Evolutionary conservation across 2,888 invertebrate genomes (phyloP).

Genomic region (Eristalis pertinax): DNA sequence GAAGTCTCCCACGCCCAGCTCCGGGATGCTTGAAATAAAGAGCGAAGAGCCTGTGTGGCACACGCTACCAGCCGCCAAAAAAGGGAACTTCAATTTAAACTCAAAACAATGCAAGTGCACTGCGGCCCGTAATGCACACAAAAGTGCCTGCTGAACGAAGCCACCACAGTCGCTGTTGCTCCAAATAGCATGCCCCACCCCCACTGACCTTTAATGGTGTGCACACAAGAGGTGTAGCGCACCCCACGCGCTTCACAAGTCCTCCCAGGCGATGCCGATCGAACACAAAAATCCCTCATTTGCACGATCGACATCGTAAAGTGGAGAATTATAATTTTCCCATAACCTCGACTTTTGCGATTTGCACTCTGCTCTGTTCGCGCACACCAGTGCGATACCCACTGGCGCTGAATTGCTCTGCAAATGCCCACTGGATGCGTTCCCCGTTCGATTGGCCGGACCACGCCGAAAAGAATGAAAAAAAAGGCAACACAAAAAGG

Average conservation of each 20-base stretch:
- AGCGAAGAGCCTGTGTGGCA: too few species aligned
- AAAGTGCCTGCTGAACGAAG: neutral
- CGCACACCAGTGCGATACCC: slow-evolving; percentile 4
- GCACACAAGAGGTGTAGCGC: neutral
- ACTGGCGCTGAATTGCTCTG: slow-evolving; percentile 1
- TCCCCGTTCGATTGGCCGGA: neutral
- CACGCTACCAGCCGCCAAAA: neutral
- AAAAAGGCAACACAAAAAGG: slow-evolving; percentile 21
- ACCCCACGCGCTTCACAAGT: neutral
- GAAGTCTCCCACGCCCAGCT: too few species aligned
- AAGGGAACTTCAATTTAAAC: neutral
- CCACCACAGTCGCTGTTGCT: neutral
- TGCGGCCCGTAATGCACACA: neutral
- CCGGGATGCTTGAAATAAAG: too few species aligned
- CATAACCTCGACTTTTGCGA: slow-evolving; percentile 50
- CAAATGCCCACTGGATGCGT: slow-evolving; percentile 26
- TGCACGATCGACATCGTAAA: slow-evolving; percentile 36
- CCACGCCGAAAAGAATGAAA: neutral
- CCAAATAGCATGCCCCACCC: neutral
- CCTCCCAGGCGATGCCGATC: neutral
- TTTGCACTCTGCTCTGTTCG: slow-evolving; percentile 1
- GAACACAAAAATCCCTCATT: slow-evolving; percentile 16
- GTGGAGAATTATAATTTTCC: slow-evolving; percentile 50
- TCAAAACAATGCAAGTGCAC: neutral
- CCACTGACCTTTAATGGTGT: neutral